Evolutionary conservation across 2,113 vertebrate genomes (phyloP).

Genomic region (Rostratula benghalensis): DNA sequence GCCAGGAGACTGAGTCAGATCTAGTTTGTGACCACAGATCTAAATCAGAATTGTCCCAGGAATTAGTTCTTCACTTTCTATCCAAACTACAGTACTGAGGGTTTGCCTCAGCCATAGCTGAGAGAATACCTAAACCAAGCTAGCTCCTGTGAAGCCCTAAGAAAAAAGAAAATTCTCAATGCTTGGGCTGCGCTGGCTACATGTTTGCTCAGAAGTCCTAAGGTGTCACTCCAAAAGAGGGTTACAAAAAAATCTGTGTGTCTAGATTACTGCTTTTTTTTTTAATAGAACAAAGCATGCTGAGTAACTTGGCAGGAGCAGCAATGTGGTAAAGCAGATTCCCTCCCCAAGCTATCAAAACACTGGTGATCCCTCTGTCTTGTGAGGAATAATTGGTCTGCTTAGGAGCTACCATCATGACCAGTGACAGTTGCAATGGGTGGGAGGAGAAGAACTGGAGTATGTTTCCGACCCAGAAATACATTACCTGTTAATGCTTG

Average conservation of each 20-base stretch:
- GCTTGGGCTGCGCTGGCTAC: neutral
- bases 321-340: neutral
- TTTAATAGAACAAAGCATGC: neutral
- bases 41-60: neutral
- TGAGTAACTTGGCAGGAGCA: neutral
- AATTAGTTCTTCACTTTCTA: neutral
- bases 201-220: neutral
- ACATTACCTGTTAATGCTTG: fast-evolving
- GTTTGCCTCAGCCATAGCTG: neutral
- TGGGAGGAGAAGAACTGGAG: neutral
- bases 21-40: neutral
- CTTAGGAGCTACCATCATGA: neutral
- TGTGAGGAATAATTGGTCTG: neutral
- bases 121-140: neutral
- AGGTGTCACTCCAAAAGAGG: neutral
- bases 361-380: neutral
- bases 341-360: neutral
- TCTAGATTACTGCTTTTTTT: neutral
- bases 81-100: neutral
- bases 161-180: neutral
- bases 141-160: neutral
- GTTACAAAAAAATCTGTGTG: neutral
- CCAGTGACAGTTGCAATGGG: fast-evolving
- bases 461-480: neutral
- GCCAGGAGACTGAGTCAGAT: neutral